phyloP scores from a whole-genome alignment of 2,888 invertebrate genomes.

The Trisateles emortualis region DNA sequence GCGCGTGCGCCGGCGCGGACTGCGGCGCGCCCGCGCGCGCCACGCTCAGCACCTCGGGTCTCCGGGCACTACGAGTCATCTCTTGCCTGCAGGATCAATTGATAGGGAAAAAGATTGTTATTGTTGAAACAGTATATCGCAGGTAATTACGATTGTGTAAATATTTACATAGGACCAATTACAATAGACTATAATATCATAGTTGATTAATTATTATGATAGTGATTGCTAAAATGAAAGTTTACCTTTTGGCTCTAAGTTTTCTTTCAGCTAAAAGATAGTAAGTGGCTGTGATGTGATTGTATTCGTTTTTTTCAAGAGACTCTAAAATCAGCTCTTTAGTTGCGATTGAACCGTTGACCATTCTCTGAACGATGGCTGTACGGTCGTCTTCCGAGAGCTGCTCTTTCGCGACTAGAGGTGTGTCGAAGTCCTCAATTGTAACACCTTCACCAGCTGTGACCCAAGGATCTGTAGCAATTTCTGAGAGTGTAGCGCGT shows the following conservation, averaged over 20 bases:
- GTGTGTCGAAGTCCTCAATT: slow-evolving; percentile 89
- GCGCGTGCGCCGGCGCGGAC: slow-evolving; percentile 57
- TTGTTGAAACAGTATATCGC: no score
- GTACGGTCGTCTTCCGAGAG: slow-evolving; percentile 96
- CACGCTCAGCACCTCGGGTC: slow-evolving; percentile 53
- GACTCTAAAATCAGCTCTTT: slow-evolving; percentile 98
- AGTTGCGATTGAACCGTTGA: slow-evolving; percentile 96
- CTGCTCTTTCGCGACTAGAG: slow-evolving; percentile 95
- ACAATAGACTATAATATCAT: no score
- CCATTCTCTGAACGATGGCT: slow-evolving; percentile 97
- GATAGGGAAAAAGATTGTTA: background rate
- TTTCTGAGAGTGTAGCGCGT: slow-evolving; percentile 95
- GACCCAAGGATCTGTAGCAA: slow-evolving; percentile 95
- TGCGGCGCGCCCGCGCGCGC: slow-evolving; percentile 30
- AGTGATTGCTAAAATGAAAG: background rate
- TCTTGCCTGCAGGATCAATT: slow-evolving; percentile 29
- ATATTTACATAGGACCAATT: no score
- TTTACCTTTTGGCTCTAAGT: slow-evolving; percentile 91
- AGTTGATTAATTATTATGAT: no score
- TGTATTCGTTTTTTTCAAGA: slow-evolving; percentile 98
- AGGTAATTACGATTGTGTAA: no score
- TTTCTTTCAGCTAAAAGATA: slow-evolving; percentile 98
- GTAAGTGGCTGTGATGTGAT: slow-evolving; percentile 99
- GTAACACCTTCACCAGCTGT: slow-evolving; percentile 84
- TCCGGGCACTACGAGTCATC: slow-evolving; percentile 61